These are phyloP conservation scores for Nephrotoma flavescens DNA, from an alignment of 2,888 invertebrate genomes.

Conservation along the genomic window DNA sequence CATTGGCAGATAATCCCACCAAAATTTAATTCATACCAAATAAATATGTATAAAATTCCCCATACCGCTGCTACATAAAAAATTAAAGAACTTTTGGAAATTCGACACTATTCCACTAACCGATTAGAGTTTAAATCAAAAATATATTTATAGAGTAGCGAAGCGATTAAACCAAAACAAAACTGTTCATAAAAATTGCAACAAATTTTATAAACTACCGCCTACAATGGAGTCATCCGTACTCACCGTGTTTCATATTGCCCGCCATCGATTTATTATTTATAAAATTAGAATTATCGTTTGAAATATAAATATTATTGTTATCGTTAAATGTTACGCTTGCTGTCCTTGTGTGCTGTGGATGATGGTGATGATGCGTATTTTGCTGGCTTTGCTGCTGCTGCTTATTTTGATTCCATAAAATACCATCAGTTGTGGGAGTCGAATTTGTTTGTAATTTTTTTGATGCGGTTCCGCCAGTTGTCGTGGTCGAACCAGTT, in stretches of 20 bases:
- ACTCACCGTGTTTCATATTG: slow-evolving; percentile 33
- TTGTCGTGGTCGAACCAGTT: neutral
- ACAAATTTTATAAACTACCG: neutral
- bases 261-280: slow-evolving; percentile 29
- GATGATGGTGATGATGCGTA: slow-evolving; percentile 20
- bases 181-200: neutral
- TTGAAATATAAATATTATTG: slow-evolving; percentile 20
- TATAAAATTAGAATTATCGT: slow-evolving; percentile 3
- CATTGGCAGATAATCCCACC: no score
- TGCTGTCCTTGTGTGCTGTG: slow-evolving; percentile 12
- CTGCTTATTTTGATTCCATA: slow-evolving; percentile 12
- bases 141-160: slow-evolving; percentile 8
- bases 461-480: neutral
- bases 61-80: no score
- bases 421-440: neutral
- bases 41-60: no score
- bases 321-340: slow-evolving; percentile 28
- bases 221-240: neutral
- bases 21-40: no score
- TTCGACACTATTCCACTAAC: no score
- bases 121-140: neutral
- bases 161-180: neutral
- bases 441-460: slow-evolving; percentile 1
- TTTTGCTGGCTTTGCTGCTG: slow-evolving; percentile 16
- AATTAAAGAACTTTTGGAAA: no score